These are phyloP conservation scores for Iphiclides podalirius DNA, from an alignment of 2,888 invertebrate genomes.

Conservation along the genomic window DNA sequence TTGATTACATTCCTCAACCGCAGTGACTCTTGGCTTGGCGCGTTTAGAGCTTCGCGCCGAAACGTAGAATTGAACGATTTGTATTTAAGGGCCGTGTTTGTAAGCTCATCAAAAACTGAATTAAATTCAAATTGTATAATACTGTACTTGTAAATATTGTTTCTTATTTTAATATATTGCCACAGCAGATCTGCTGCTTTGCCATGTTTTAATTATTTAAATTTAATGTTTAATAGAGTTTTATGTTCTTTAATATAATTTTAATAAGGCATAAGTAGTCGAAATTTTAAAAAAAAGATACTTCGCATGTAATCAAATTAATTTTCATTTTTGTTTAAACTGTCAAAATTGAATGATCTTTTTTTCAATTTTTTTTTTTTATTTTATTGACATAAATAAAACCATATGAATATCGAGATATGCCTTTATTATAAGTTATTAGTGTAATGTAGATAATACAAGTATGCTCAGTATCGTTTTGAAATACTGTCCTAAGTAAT, in stretches of 20 bases:
- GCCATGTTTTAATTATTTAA: constrained; percentile 51
- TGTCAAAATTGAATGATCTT: no score
- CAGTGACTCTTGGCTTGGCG: no score
- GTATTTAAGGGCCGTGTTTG: no score
- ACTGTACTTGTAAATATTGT: constrained; percentile 56
- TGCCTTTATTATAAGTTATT: constrained; percentile 13
- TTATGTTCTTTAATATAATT: constrained; percentile 27
- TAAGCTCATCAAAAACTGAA: no score
- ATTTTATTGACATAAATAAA: constrained; percentile 3
- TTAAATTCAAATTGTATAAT: constrained; percentile 22
- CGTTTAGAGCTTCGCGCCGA: no score
- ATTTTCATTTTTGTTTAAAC: no score
- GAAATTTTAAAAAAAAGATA: no score
- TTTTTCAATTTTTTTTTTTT: no score
- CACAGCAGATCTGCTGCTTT: constrained; percentile 37
- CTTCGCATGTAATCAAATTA: no score
- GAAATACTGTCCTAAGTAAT: background rate
- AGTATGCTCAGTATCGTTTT: background rate
- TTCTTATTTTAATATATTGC: constrained; percentile 45
- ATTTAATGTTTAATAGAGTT: constrained; percentile 25
- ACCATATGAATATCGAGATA: constrained; percentile 5
- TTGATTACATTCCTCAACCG: no score
- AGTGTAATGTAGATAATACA: background rate
- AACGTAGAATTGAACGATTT: no score
- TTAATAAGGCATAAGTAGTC: constrained; percentile 17